Evolutionary conservation across 2,797 vertebrate species (phyloP).

Genomic region (Ctenopoma multispine): DNA sequence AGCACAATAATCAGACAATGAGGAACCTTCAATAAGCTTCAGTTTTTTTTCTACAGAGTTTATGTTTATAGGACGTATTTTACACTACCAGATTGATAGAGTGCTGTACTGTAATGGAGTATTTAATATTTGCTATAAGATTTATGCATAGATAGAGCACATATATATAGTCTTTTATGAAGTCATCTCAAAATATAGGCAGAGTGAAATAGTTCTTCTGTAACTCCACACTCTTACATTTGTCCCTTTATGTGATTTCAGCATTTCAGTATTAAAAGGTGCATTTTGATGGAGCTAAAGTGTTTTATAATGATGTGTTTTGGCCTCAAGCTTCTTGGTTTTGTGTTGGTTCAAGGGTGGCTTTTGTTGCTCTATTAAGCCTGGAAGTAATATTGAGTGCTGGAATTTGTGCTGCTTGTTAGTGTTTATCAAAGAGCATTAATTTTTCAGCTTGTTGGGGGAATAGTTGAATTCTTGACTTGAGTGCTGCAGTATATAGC

Average conservation of each 20-base stretch:
- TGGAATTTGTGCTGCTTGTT: slow-evolving; percentile 47
- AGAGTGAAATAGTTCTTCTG: slow-evolving; percentile 42
- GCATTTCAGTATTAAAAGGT: slow-evolving; percentile 53
- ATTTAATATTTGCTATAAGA: slow-evolving; percentile 61
- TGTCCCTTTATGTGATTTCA: slow-evolving; percentile 62
- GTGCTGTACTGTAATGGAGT: slow-evolving; percentile 72
- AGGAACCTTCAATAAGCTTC: slow-evolving; percentile 63
- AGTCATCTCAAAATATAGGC: slow-evolving; percentile 51
- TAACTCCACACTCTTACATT: slow-evolving; percentile 42
- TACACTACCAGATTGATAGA: slow-evolving; percentile 72
- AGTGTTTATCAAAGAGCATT: slow-evolving; percentile 28
- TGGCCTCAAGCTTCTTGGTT: slow-evolving; percentile 28
- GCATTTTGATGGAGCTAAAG: slow-evolving; percentile 37
- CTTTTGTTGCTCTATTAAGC: slow-evolving; percentile 44
- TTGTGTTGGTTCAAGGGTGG: slow-evolving; percentile 15
- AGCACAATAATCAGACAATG: slow-evolving; percentile 59
- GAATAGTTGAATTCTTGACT: slow-evolving; percentile 48
- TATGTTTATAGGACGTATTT: slow-evolving; percentile 67
- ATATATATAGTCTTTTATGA: slow-evolving; percentile 53
- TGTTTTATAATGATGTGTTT: slow-evolving; percentile 47
- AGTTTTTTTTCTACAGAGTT: slow-evolving; percentile 53
- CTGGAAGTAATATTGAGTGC: slow-evolving; percentile 55
- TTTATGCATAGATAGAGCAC: slow-evolving; percentile 51
- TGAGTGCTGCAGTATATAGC: slow-evolving; percentile 31
- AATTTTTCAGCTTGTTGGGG: slow-evolving; percentile 43